Conservation (phyloP, 2,797 vertebrate species). For the Pseudomugil gertrudae region DNA sequence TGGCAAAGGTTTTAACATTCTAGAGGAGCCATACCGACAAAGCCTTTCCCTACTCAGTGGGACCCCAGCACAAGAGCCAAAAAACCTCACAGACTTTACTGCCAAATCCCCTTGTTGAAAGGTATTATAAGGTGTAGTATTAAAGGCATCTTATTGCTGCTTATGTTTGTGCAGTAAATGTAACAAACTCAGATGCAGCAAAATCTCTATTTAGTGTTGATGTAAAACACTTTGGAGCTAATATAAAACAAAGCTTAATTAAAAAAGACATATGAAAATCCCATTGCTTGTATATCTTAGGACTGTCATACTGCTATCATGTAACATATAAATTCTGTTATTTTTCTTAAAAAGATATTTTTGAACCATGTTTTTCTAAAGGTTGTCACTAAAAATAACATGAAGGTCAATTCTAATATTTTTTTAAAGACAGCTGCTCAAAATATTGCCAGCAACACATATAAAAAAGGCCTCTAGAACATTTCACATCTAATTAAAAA, state of each 20-base stretch:
- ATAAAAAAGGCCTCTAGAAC: neutral
- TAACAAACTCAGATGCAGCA: neutral
- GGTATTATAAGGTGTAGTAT: neutral
- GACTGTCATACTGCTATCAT: neutral
- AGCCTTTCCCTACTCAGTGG: conserved; percentile 27
- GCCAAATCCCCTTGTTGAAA: conserved; percentile 12
- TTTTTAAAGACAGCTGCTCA: no score
- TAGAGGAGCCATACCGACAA: conserved; percentile 49
- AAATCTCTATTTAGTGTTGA: neutral
- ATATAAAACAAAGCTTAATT: neutral
- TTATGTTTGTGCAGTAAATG: conserved; percentile 11
- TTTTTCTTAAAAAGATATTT: neutral
- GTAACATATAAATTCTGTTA: neutral
- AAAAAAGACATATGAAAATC: neutral
- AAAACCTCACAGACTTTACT: conserved; percentile 23
- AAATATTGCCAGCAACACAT: neutral
- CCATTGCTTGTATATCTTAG: neutral
- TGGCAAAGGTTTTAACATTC: conserved; percentile 51
- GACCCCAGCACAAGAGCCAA: conserved; percentile 14
- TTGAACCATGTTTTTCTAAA: neutral
- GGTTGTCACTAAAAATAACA: neutral
- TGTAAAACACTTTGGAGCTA: neutral
- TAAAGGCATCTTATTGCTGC: conserved; percentile 10
- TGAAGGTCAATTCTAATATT: neutral
- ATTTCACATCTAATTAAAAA: neutral